Conservation (phyloP, 2,797 vertebrate genomes). For the Ptychadena robeensis region DNA sequence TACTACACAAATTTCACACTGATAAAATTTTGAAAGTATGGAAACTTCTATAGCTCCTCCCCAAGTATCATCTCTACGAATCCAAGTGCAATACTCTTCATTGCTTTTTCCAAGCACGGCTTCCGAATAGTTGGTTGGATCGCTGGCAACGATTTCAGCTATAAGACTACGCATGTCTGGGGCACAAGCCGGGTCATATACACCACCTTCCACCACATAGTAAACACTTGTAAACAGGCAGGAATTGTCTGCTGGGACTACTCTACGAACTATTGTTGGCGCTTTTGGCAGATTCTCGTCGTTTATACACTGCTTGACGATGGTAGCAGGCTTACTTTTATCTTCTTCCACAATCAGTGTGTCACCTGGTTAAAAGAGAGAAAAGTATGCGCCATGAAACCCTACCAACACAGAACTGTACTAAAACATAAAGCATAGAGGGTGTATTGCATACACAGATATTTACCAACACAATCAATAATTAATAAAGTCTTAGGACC, state of each 20-base stretch:
- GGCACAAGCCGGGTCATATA: conserved; percentile 86
- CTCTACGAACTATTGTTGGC: conserved; percentile 80
- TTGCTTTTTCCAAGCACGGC: conserved; percentile 93
- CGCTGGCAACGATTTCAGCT: conserved; percentile 90
- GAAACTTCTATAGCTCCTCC: conserved; percentile 97
- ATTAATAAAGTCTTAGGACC: too few relatives aligned
- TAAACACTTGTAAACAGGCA: conserved; percentile 96
- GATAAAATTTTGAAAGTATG: conserved; percentile 95
- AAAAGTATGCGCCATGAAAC: conserved; percentile 24
- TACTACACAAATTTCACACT: conserved; percentile 96
- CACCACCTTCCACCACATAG: conserved; percentile 93
- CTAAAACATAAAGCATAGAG: too few relatives aligned
- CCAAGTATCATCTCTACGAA: conserved; percentile 92
- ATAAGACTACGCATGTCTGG: conserved; percentile 94
- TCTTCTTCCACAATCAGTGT: conserved; percentile 97
- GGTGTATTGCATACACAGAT: not conserved
- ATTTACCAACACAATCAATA: too few relatives aligned
- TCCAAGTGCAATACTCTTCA: conserved; percentile 93
- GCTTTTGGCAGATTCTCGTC: conserved; percentile 66
- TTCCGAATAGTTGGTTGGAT: conserved; percentile 87
- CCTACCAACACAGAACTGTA: not conserved
- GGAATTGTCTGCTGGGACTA: conserved; percentile 95
- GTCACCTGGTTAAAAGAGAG: conserved; percentile 81
- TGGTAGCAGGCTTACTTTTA: conserved; percentile 77
- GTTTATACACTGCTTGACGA: conserved; percentile 73